Evolutionary conservation across 1,140 invertebrate species (phyloP), one percentile per base, ranked within the genome.

Genomic region (Phymorhynchus buccinoides): DNA sequence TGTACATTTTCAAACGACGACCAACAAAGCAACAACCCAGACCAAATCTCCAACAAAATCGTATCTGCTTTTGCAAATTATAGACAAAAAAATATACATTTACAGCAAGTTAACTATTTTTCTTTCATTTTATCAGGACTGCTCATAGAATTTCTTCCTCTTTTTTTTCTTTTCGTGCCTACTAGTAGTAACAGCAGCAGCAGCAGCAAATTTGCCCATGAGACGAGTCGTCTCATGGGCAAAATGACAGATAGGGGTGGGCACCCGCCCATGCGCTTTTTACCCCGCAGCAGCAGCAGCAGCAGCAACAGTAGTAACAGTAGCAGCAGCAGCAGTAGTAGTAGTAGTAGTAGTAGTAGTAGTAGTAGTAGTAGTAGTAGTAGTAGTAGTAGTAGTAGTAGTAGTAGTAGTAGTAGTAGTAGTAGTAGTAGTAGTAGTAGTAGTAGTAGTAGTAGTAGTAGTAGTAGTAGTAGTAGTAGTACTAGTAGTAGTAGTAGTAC

Each of bases 361-460:
- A 73, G 81, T 41, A 83, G 81, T 73, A 83, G 81, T 73, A 83
- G 81, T 73, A 83, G 81, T 73, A 83, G 81, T 73, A 83, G 81
- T 73, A 83, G 81, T 68, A 83, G 81, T 83, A 77, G 81, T 83
- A 77, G 73, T 77, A 77, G 73, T 32, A 77, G 73, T 32, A 37
- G 73, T 77, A 77, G 73, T 77, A 77, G 73, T 77, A 77, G 73
- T 77, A 77, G 73, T 77, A 77, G 73, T 77, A 77, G 73, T 77
- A 77, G 73, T 77, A 77, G 73, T 32, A 77, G 73, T 77, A 77
- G 73, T 32, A 77, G 73, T 77, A 77, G 73, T 32, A 77, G 73
- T 77, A 77, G 73, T 32, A 77, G 73, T 77, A 77, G 73, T 32
- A 77, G 73, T 32, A 77, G 73, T 32, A 77, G 73, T 32, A 77